A percentile compares a stretch with the other conserved stretches of the same genome.
Conservation (phyloP, 2,888 invertebrate species). For the Ctena decussata region DNA sequence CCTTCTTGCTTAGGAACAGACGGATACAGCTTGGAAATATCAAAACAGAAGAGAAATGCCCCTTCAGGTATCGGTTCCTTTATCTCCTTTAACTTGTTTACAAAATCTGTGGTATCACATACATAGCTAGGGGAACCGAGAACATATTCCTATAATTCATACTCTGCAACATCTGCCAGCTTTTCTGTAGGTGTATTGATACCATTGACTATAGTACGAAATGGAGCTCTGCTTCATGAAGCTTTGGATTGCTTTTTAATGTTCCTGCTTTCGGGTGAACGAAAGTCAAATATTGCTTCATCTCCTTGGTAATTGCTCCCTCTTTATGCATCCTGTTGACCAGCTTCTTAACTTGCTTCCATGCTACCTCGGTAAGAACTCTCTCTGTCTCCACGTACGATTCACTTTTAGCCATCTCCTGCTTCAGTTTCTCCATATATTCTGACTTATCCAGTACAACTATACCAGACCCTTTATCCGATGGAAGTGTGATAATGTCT, state of each 20-base stretch:
- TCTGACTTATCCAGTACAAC: constrained; percentile 17
- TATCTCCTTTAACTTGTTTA: constrained; percentile 13
- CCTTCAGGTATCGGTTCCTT: background rate
- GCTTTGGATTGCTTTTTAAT: constrained; percentile 34
- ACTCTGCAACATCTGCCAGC: constrained; percentile 30
- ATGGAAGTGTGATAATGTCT: background rate
- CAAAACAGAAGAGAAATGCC: constrained; percentile 33
- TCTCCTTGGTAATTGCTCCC: constrained; percentile 5
- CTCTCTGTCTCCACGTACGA: background rate
- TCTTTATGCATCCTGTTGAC: constrained; percentile 21
- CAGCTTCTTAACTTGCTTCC: background rate
- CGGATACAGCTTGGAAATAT: constrained; percentile 37
- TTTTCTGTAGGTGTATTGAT: no score
- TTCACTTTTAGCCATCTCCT: no score
- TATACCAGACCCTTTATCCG: background rate
- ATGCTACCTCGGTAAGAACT: background rate
- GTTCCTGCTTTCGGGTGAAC: constrained; percentile 4
- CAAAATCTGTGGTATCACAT: constrained; percentile 22
- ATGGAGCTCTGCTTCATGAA: constrained; percentile 18
- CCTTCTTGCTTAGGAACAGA: constrained; percentile 41
- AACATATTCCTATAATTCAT: constrained; percentile 19
- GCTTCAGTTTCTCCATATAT: no score
- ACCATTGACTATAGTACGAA: no score
- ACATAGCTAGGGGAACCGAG: constrained; percentile 1
- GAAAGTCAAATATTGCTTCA: constrained; percentile 23